A percentile compares a stretch with the other conserved stretches of the same genome.
Evolutionary conservation across 2,797 vertebrate genomes (phyloP).

Genomic region (Phataginus tricuspis): DNA sequence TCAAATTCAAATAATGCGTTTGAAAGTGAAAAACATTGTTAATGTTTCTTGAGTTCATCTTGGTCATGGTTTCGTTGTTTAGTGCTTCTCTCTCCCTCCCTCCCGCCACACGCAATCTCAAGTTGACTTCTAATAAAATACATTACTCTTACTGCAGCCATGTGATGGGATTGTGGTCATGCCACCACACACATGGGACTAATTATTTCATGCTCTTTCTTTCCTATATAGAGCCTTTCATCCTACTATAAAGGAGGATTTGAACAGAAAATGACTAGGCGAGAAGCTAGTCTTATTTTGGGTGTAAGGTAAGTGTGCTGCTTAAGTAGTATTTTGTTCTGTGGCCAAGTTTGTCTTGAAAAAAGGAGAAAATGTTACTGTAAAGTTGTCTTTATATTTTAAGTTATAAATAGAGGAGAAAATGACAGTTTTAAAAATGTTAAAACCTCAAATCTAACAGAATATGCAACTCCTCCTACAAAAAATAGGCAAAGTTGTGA

Average conservation of each 20-base stretch:
- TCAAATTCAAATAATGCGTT: no score
- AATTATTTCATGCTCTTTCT: conserved; percentile 76
- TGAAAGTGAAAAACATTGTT: neutral
- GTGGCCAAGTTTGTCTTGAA: conserved; percentile 56
- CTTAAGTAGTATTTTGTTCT: conserved; percentile 68
- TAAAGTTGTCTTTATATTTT: conserved; percentile 37
- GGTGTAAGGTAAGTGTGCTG: conserved; percentile 87
- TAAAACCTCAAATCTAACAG: neutral
- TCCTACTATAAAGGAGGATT: conserved; percentile 90
- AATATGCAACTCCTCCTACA: neutral
- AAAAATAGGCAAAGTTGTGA: neutral
- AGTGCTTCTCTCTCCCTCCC: neutral
- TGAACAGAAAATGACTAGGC: conserved; percentile 89
- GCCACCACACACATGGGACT: conserved; percentile 68
- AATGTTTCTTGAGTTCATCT: neutral
- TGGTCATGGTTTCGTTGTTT: conserved; percentile 39
- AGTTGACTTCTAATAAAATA: conserved; percentile 68
- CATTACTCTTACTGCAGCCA: conserved; percentile 39
- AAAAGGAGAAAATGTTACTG: conserved; percentile 43
- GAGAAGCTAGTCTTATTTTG: conserved; percentile 90
- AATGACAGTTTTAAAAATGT: conserved; percentile 26
- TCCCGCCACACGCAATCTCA: neutral
- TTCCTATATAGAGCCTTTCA: conserved; percentile 85
- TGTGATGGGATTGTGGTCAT: conserved; percentile 65
- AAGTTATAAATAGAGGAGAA: conserved; percentile 43